Base-by-base conservation (phyloP, 2,888 invertebrate species). In the Philopedon plagiatum region DNA sequence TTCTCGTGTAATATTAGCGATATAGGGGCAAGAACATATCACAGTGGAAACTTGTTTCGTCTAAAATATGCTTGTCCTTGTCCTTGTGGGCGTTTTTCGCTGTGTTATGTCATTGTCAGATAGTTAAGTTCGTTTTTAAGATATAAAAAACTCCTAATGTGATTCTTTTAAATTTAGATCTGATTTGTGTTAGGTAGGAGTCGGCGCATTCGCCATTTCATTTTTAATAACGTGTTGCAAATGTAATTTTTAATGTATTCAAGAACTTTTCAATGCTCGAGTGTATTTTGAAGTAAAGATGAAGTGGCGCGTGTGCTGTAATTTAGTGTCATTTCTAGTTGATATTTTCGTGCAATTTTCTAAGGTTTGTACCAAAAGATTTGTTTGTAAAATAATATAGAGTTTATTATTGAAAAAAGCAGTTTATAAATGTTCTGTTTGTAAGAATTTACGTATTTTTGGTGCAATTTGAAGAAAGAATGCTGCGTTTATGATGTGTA, bases 361-460 rank as follows among this genome's bases (percentile, higher is more conserved):
- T 5, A 8, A 41, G 11, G n/a, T 41, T 21, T 13, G n/a, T 58
- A 5, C 32, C 34, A 39, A 23, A n/a, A 26, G 26, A 23, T 58
- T 37, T 58, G 57, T 58, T 58, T 58, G 58, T 58, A 41, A 5
- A 21, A 41, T 58, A 57, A 18, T 34, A 23, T 23, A 58, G 39
- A 58, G 58, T 58, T 58, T 58, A 58, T 58, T 26, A 23, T 0
- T 13, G n/a, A 15, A 41, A 41, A 58, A 46, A 21, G 19, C 23
- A 18, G n/a, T 32, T 57, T 57, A 57, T 18, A 34, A 21, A 4
- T 21, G 4, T 41, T 13, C 8, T 58, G 39, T 11, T 56, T 37
- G 18, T 41, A 26, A 58, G 37, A 15, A 26, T 41, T 34, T 34
- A 58, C 39, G 23, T 41, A n/a, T 21, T 1, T 58, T 56, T 34